Evolutionary conservation across 1,140 invertebrate genomes (phyloP).

Genomic region (Drosophila sp.): DNA sequence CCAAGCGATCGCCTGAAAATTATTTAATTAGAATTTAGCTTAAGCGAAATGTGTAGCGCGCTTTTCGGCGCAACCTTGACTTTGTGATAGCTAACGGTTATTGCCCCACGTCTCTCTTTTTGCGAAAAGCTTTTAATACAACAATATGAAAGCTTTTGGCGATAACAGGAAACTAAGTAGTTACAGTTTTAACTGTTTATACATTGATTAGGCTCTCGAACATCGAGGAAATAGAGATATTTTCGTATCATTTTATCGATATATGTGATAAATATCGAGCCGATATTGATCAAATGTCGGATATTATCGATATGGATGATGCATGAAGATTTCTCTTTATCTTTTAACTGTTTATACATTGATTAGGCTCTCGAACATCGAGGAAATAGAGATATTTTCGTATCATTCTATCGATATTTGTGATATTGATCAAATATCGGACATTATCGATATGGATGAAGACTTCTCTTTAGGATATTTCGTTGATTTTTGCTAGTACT

Average conservation of each 20-base stretch:
- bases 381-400: too few relatives aligned
- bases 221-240: too few relatives aligned
- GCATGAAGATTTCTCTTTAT: too few relatives aligned
- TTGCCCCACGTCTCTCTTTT: neutral
- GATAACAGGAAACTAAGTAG: neutral
- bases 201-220: neutral
- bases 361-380: neutral
- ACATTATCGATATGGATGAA: too few relatives aligned
- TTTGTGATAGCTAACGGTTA: neutral
- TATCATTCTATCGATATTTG: neutral
- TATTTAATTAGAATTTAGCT: neutral
- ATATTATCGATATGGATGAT: too few relatives aligned
- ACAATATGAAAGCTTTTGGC: neutral
- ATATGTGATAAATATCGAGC: neutral
- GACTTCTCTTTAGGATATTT: too few relatives aligned
- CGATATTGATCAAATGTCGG: too few relatives aligned
- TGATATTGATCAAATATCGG: neutral
- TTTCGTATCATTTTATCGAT: neutral
- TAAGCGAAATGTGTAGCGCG: constrained; percentile 4
- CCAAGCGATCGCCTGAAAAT: constrained; percentile 71
- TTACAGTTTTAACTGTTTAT: too few relatives aligned
- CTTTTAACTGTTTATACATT: too few relatives aligned
- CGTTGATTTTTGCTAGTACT: constrained; percentile 13
- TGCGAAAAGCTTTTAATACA: neutral
- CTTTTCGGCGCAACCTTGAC: constrained; percentile 15